Evolutionary conservation across 2,888 invertebrate genomes (phyloP).

Genomic region (Papilio elwesi): DNA sequence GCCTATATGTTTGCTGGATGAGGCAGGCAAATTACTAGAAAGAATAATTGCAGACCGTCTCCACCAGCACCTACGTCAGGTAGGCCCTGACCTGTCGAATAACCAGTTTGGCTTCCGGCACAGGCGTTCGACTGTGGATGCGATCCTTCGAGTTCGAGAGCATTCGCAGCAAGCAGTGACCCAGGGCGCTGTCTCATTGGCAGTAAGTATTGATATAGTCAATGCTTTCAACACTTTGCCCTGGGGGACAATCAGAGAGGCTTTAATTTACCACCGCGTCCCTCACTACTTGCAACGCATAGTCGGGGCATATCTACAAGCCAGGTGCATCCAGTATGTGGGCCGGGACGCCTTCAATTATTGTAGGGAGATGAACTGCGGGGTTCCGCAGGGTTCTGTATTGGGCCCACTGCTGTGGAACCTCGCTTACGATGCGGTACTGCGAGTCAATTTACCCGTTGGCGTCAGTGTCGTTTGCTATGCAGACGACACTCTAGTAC

Average conservation of each 20-base stretch:
- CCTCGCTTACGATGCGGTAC: too few species aligned
- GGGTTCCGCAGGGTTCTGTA: too few species aligned
- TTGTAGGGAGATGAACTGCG: too few species aligned
- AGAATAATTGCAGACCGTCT: slow-evolving; percentile 40
- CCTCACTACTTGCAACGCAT: slow-evolving; percentile 40
- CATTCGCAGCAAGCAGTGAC: slow-evolving; percentile 32
- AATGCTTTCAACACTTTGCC: slow-evolving; percentile 49
- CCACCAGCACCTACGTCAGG: slow-evolving; percentile 21
- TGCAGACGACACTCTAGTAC: too few species aligned
- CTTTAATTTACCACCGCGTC: slow-evolving; percentile 42
- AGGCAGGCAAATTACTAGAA: slow-evolving; percentile 45
- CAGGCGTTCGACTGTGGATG: slow-evolving; percentile 36
- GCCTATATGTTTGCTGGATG: slow-evolving; percentile 43
- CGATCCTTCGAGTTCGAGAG: slow-evolving; percentile 23
- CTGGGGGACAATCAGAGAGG: slow-evolving; percentile 45
- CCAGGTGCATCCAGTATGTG: too few species aligned
- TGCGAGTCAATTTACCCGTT: too few species aligned
- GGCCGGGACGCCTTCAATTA: too few species aligned
- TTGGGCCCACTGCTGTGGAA: too few species aligned
- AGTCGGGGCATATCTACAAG: too few species aligned
- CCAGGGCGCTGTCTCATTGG: slow-evolving; percentile 42
- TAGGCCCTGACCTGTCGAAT: slow-evolving; percentile 39
- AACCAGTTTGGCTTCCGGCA: slow-evolving; percentile 39
- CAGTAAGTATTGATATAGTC: slow-evolving; percentile 45
- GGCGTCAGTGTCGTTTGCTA: too few species aligned